phyloP scores from a whole-genome alignment of 2,797 vertebrate genomes.

The Lacerta bilineata region DNA sequence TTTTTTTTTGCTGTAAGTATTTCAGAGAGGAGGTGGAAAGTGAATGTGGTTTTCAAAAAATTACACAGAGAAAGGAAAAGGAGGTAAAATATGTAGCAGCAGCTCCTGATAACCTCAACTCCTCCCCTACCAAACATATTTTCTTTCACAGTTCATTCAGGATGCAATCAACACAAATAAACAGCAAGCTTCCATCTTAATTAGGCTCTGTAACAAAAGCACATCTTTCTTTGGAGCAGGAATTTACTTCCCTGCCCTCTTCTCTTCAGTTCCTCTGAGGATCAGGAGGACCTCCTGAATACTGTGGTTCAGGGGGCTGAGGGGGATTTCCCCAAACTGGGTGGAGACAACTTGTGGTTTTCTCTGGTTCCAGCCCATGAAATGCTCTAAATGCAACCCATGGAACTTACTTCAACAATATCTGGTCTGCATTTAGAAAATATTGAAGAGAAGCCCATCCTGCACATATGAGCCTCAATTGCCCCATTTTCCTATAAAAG shows the following conservation, averaged over 20 bases:
- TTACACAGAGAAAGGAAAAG: not conserved
- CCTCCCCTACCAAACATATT: not conserved
- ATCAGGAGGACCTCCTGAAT: no score
- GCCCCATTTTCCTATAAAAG: not conserved
- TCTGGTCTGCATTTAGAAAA: not conserved
- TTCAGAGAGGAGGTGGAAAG: not conserved
- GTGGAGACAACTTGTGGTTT: no score
- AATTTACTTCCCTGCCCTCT: not conserved
- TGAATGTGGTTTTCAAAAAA: not conserved
- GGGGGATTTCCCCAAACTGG: no score
- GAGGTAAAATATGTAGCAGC: not conserved
- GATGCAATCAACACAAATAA: not conserved
- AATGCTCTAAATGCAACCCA: not conserved
- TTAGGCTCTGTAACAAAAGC: not conserved
- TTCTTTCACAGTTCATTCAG: not conserved
- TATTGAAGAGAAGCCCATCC: not conserved
- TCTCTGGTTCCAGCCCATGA: no score
- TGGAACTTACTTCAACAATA: not conserved
- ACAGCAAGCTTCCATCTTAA: not conserved
- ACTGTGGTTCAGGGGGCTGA: no score
- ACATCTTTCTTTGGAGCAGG: not conserved
- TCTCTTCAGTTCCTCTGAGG: no score
- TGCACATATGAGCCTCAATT: not conserved
- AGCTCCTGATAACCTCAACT: not conserved
- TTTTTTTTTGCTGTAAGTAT: constrained; percentile 4